Evolutionary conservation across 2,113 vertebrate species (phyloP).

Genomic region (Pithys albifrons): DNA sequence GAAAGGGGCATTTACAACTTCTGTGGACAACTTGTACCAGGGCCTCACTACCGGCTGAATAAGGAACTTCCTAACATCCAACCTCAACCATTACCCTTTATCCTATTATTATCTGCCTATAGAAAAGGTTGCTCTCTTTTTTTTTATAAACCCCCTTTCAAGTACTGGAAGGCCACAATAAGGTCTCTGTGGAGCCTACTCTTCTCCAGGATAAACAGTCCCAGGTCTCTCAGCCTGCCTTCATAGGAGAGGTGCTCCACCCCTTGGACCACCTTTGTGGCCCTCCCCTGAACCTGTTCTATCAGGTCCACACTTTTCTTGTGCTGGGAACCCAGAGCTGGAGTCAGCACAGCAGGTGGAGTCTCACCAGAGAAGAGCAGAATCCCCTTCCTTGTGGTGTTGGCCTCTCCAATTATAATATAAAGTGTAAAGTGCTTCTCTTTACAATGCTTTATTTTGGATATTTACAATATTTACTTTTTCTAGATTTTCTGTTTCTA

Average conservation of each 20-base stretch:
- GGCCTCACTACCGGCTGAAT: background rate
- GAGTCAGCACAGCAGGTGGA: background rate
- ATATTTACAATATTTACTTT: background rate
- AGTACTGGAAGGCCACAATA: background rate
- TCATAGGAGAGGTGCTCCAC: background rate
- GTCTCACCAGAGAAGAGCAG: background rate
- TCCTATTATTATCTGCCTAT: background rate
- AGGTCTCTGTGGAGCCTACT: background rate
- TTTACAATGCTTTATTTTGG: background rate
- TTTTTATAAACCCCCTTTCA: background rate
- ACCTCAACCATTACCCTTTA: background rate
- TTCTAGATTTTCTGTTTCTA: background rate
- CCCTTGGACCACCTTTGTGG: background rate
- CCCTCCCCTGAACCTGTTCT: background rate
- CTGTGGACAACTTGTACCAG: background rate
- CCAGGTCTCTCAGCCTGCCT: background rate
- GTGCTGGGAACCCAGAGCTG: background rate
- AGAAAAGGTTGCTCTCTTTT: background rate
- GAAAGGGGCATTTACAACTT: rapidly evolving
- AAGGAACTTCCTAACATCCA: background rate
- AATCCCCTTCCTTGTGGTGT: background rate
- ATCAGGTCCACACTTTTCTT: background rate
- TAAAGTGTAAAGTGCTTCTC: background rate
- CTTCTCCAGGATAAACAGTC: background rate
- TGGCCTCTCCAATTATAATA: background rate